Evolutionary conservation across 92 coral and sea anemone species (phyloP).

Genomic region (Muricea muricata): DNA sequence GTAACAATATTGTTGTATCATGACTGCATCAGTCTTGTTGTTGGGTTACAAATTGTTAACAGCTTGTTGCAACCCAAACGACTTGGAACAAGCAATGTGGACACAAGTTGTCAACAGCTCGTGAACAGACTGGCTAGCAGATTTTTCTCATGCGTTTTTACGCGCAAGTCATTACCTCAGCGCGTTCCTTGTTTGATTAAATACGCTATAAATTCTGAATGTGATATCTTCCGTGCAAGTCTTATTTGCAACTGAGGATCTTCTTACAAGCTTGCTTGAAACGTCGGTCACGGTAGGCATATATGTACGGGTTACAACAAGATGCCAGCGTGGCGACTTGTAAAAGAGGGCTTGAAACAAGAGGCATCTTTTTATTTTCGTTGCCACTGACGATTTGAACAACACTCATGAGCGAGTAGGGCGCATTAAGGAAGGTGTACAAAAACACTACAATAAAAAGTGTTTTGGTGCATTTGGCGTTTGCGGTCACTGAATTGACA

Average conservation of each 20-base stretch:
- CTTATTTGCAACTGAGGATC: neutral
- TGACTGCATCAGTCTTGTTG: too few species aligned
- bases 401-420: neutral
- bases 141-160: too few species aligned
- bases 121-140: too few species aligned
- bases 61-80: too few species aligned
- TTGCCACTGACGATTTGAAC: neutral
- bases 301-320: neutral
- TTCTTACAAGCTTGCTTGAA: neutral
- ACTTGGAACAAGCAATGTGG: too few species aligned
- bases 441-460: neutral
- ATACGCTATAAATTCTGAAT: too few species aligned
- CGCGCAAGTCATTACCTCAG: too few species aligned
- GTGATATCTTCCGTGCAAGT: too few species aligned
- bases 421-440: neutral
- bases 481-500: neutral
- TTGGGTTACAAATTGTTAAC: too few species aligned
- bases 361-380: neutral
- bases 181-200: too few species aligned
- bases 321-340: neutral
- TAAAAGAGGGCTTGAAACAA: neutral
- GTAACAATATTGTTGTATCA: too few species aligned
- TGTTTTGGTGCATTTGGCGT: neutral
- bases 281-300: neutral
- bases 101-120: too few species aligned